Evolutionary conservation across 1,140 invertebrate species (phyloP).

Genomic region (Dendrolimus kikuchii): DNA sequence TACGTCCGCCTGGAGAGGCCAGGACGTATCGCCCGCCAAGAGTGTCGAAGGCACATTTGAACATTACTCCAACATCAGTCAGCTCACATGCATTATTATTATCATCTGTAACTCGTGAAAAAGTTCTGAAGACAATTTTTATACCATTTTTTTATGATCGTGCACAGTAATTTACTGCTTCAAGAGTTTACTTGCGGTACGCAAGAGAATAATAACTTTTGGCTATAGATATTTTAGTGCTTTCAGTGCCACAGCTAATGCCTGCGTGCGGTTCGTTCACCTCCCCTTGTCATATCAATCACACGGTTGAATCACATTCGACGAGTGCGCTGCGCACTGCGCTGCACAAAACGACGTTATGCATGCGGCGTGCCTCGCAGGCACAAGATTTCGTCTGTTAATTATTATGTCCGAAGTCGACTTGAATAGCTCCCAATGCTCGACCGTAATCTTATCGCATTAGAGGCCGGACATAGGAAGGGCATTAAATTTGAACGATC

Average conservation of each 20-base stretch:
- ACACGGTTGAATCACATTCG: slow-evolving; percentile 22
- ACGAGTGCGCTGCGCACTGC: slow-evolving; percentile 5
- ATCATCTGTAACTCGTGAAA: too few relatives aligned
- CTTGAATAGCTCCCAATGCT: slow-evolving; percentile 20
- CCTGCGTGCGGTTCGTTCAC: slow-evolving; percentile 42
- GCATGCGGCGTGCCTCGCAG: too few relatives aligned
- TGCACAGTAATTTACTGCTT: slow-evolving; percentile 43
- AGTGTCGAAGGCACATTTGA: too few relatives aligned
- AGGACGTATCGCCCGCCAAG: too few relatives aligned
- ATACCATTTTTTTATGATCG: slow-evolving; percentile 32
- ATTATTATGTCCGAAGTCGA: slow-evolving; percentile 6
- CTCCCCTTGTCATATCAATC: slow-evolving; percentile 39
- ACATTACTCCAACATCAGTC: too few relatives aligned
- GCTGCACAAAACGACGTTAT: neutral
- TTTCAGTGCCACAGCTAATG: slow-evolving; percentile 36
- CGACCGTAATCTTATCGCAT: slow-evolving; percentile 64
- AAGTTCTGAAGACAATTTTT: slow-evolving; percentile 36
- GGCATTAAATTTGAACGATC: slow-evolving; percentile 69
- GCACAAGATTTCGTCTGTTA: slow-evolving; percentile 1
- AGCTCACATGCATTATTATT: too few relatives aligned
- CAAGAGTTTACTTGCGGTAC: slow-evolving; percentile 42
- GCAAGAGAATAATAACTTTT: slow-evolving; percentile 43
- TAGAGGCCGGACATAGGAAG: slow-evolving; percentile 70
- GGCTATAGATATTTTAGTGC: slow-evolving; percentile 47
- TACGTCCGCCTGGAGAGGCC: too few relatives aligned